Conservation (phyloP, 2,797 vertebrate species). For the Leptodactylus fallax region DNA sequence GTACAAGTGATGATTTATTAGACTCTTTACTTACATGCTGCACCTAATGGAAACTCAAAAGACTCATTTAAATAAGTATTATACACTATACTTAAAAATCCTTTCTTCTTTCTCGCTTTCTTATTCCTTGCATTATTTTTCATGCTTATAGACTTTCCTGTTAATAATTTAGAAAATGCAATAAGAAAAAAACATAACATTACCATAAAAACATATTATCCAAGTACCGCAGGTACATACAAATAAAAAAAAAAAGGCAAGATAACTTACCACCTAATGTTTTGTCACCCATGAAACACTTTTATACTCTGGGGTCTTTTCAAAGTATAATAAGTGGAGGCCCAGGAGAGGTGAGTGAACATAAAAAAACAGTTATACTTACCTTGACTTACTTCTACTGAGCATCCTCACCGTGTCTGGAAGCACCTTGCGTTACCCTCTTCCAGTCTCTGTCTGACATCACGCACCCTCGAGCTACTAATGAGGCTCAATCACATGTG, state of each 20-base stretch:
- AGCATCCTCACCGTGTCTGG: too few relatives aligned
- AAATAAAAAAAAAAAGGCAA: too few relatives aligned
- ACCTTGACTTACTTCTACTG: too few relatives aligned
- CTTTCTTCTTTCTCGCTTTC: not conserved
- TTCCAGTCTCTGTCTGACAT: too few relatives aligned
- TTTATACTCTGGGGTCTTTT: too few relatives aligned
- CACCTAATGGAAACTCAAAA: not conserved
- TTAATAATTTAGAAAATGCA: not conserved
- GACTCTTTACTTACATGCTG: not conserved
- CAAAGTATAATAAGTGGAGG: too few relatives aligned
- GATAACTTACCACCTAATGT: not conserved
- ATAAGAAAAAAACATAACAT: not conserved
- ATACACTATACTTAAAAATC: not conserved
- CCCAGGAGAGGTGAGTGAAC: too few relatives aligned
- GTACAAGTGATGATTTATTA: not conserved
- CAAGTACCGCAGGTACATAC: not conserved
- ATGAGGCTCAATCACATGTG: too few relatives aligned
- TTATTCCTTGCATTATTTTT: not conserved
- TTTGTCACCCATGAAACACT: too few relatives aligned
- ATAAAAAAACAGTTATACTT: too few relatives aligned
- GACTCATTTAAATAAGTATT: not conserved
- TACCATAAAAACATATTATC: not conserved
- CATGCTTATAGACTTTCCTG: not conserved
- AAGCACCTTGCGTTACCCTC: too few relatives aligned
- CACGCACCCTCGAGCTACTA: too few relatives aligned